These are phyloP conservation scores for Hypolimnas misippus DNA, from an alignment of 2,888 invertebrate genomes.

Conservation along the genomic window DNA sequence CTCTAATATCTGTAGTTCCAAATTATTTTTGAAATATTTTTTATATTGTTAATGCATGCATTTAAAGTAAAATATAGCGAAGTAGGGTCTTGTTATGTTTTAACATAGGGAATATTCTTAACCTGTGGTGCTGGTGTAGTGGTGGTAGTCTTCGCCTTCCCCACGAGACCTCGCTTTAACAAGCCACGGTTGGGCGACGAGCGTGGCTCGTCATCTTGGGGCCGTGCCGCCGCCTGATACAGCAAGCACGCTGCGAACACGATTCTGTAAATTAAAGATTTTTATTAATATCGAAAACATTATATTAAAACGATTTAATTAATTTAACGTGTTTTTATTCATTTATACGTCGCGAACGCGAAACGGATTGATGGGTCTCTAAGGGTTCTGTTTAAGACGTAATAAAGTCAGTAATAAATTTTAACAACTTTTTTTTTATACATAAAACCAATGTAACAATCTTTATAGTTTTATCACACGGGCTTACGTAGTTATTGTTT, in stretches of 20 bases:
- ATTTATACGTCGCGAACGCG: no score
- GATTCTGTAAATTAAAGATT: slow-evolving; percentile 59
- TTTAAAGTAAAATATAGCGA: no score
- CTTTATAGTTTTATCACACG: no score
- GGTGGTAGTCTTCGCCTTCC: slow-evolving; percentile 73
- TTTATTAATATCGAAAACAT: background rate
- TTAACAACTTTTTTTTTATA: no score
- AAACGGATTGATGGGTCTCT: no score
- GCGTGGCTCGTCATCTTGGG: slow-evolving; percentile 65
- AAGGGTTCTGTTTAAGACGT: no score
- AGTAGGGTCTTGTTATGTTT: background rate
- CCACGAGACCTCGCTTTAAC: slow-evolving; percentile 65
- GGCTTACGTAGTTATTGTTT: no score
- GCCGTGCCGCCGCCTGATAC: slow-evolving; percentile 55
- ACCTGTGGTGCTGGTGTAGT: slow-evolving; percentile 71
- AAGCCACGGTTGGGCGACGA: slow-evolving; percentile 59
- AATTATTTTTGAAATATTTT: no score
- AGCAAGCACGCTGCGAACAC: slow-evolving; percentile 65
- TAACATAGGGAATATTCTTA: background rate
- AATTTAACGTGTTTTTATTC: background rate
- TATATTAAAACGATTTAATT: background rate
- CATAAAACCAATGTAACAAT: no score
- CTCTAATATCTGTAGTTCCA: no score
- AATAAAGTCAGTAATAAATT: no score
- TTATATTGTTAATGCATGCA: no score